Conservation (phyloP, 2,888 invertebrate genomes). For the Dichetophora obliterata region DNA sequence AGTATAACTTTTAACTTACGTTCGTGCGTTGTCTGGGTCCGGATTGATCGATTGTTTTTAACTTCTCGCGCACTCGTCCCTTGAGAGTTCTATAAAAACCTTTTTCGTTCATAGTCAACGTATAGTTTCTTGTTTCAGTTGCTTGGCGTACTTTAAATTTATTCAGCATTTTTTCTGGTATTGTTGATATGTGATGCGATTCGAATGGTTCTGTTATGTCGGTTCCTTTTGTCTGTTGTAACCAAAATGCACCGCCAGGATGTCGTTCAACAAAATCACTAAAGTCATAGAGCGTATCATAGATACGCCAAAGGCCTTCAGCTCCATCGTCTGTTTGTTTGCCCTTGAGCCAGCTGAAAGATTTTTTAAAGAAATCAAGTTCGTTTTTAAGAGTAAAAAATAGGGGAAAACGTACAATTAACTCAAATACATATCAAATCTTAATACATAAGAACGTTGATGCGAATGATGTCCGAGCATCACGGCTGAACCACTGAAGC, state of each 20-base stretch:
- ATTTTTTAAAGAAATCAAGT: not conserved
- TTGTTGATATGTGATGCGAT: constrained; percentile 76
- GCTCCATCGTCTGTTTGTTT: constrained; percentile 78
- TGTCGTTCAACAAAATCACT: constrained; percentile 81
- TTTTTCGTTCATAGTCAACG: constrained; percentile 79
- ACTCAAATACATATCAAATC: too few species aligned
- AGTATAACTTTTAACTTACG: constrained; percentile 38
- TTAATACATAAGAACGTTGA: too few species aligned
- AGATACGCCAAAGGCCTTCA: constrained; percentile 82
- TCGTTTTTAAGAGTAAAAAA: too few species aligned
- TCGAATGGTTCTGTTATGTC: constrained; percentile 87
- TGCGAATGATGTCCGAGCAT: too few species aligned
- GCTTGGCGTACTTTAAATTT: constrained; percentile 78
- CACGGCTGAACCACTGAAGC: too few species aligned
- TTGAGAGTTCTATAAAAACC: constrained; percentile 82
- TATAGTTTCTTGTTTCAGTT: constrained; percentile 75
- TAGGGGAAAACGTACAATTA: too few species aligned
- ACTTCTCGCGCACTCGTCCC: constrained; percentile 71
- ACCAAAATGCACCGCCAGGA: constrained; percentile 87
- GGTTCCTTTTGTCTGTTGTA: constrained; percentile 78
- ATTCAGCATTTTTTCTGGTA: constrained; percentile 73
- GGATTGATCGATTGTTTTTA: constrained; percentile 72
- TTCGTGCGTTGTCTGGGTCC: constrained; percentile 38
- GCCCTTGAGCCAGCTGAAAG: constrained; percentile 74
- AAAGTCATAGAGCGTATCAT: constrained; percentile 85